Evolutionary conservation across 2,888 invertebrate species (phyloP), one percentile per base, ranked within the genome.

Genomic region (Dryococelus australis): DNA sequence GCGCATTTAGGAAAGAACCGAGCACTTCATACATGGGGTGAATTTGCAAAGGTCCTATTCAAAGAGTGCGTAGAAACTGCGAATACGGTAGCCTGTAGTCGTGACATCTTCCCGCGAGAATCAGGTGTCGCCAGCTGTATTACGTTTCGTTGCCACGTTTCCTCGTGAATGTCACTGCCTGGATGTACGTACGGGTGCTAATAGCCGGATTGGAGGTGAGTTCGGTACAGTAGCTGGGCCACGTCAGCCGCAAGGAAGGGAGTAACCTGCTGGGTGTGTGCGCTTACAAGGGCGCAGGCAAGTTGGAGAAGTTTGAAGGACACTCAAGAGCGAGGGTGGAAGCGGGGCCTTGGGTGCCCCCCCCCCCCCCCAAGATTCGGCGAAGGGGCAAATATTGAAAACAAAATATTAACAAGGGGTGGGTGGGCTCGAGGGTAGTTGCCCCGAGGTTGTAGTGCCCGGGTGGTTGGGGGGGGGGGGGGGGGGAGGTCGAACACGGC

Each of bases 371-470:
- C 16, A 65, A 65, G 65, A 65, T 65, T 65, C 65, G 65, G 65
- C 65, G 65, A 65, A 65, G 65, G 83, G 83, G 83, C 43, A 83
- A 83, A 83, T 83, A 83, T 83, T 83, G 83, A 43, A 83, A 83
- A 83, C 83, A 83, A 83, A 83, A 83, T 83, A 83, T 83, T 43
- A 83, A 83, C 28, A 24, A 28, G 43, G 83, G 83, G 65, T 65
- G 65, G 65, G 65, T 65, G 65, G 65, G 65, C 65, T 65, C 24
- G 24, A n/a, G 65, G 65, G 65, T 20, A 6, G n/a, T n/a, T n/a
- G 20, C 83, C 35, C 83, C n/a, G n/a, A n/a, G n/a, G n/a, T n/a
- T n/a, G n/a, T n/a, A n/a, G n/a, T n/a, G n/a, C n/a, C n/a, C 26
- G 9, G 35, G n/a, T 3, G 13, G 80, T 9, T 9, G n/a, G 9